Conservation (phyloP, 2,888 invertebrate species). For the Rhopalosiphum nymphaeae region DNA sequence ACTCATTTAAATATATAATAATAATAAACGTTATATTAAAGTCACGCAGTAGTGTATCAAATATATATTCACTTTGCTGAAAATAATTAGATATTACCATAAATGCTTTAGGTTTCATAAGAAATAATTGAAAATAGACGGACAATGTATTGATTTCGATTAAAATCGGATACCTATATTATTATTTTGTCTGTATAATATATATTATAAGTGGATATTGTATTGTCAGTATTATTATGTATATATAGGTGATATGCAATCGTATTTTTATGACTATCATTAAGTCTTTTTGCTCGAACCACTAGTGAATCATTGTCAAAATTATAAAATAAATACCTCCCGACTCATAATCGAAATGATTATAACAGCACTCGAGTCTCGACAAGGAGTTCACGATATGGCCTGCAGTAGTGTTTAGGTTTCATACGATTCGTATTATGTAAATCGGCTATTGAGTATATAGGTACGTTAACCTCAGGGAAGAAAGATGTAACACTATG, state of each 20-base stretch:
- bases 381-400: neutral
- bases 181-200: slow-evolving; percentile 7
- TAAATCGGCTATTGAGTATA: slow-evolving; percentile 3
- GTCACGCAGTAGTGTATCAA: neutral
- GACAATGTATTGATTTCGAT: neutral
- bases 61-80: neutral
- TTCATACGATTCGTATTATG: neutral
- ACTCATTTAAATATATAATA: neutral
- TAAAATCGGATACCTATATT: neutral
- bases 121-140: slow-evolving; percentile 21
- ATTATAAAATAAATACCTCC: neutral
- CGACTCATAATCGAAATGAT: neutral
- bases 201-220: neutral
- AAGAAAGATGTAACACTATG: neutral
- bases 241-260: neutral
- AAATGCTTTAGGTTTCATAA: slow-evolving; percentile 1
- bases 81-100: slow-evolving; percentile 18
- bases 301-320: neutral
- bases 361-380: neutral
- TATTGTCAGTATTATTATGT: neutral
- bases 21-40: neutral
- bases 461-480: neutral
- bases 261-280: slow-evolving; percentile 26
- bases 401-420: slow-evolving; percentile 27
- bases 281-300: neutral